These are phyloP conservation scores for Caenorhabditis inopinata DNA, from an alignment of 1,140 invertebrate genomes.

Conservation along the genomic window DNA sequence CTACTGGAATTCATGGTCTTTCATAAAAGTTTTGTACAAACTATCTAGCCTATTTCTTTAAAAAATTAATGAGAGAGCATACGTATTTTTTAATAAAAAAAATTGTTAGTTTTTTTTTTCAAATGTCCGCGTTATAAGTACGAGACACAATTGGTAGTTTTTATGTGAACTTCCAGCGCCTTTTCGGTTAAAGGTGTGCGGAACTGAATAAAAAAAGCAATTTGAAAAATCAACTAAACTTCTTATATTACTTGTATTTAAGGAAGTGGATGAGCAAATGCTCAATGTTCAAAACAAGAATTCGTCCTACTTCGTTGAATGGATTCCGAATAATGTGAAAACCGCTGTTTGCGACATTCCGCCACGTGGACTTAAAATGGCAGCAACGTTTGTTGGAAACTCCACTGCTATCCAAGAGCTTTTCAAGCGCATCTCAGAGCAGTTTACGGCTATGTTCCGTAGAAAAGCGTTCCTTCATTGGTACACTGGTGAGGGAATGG, in stretches of 20 bases:
- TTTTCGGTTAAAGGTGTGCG: too few relatives aligned
- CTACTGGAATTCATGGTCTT: too few relatives aligned
- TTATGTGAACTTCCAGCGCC: too few relatives aligned
- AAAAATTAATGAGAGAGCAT: too few relatives aligned
- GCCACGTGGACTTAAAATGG: constrained; percentile 70
- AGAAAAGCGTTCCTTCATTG: constrained; percentile 87
- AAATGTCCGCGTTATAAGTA: too few relatives aligned
- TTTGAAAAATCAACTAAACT: background rate
- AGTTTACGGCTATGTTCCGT: constrained; percentile 81
- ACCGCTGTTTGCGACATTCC: constrained; percentile 73
- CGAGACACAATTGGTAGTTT: too few relatives aligned
- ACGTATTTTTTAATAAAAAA: too few relatives aligned
- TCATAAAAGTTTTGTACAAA: too few relatives aligned
- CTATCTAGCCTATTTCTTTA: too few relatives aligned
- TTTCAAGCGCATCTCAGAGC: constrained; percentile 77
- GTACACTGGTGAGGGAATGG: constrained; percentile 74
- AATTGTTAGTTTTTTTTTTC: too few relatives aligned
- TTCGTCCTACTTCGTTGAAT: constrained; percentile 73
- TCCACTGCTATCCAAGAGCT: constrained; percentile 78
- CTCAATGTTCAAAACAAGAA: constrained; percentile 72
- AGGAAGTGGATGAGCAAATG: constrained; percentile 72
- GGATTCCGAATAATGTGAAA: constrained; percentile 73
- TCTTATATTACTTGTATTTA: background rate
- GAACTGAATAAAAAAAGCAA: too few relatives aligned
- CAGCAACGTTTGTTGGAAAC: constrained; percentile 70